Percentiles rank a stretch among this genome's conserved stretches.
phyloP scores from a whole-genome alignment of 2,797 vertebrate species.

The Bucorvus abyssinicus region DNA sequence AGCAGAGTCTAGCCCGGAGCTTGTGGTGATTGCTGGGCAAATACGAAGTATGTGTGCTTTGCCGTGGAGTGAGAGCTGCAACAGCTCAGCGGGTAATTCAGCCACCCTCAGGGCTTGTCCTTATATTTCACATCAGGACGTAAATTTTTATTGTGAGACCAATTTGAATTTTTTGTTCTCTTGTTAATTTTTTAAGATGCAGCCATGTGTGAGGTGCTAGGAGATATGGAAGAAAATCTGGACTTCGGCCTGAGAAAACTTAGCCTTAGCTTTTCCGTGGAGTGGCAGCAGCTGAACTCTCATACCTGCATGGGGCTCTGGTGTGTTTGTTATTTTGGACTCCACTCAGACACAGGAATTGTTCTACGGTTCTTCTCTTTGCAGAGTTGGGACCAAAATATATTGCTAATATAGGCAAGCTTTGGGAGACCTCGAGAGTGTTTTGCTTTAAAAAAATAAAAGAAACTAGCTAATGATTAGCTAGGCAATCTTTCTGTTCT shows the following conservation, averaged over 20 bases:
- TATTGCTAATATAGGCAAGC: background rate
- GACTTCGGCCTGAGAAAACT: background rate
- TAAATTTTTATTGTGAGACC: background rate
- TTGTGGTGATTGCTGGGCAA: background rate
- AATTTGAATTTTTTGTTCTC: background rate
- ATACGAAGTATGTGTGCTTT: background rate
- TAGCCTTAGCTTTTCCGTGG: background rate
- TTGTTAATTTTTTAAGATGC: conserved; percentile 1
- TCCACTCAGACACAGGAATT: background rate
- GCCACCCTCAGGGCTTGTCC: background rate
- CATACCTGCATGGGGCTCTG: background rate
- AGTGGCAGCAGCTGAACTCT: background rate
- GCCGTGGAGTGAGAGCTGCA: background rate
- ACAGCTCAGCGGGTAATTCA: conserved; percentile 19
- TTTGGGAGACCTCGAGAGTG: background rate
- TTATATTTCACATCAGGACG: background rate
- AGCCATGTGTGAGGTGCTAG: background rate
- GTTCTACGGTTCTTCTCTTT: background rate
- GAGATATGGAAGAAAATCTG: background rate
- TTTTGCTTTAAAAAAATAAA: background rate
- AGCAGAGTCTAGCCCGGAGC: background rate
- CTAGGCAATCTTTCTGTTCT: conserved; percentile 5
- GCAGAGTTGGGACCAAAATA: background rate
- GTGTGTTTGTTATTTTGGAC: background rate
- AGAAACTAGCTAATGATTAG: background rate